Evolutionary conservation across 1,140 invertebrate species (phyloP), one percentile per base, ranked within the genome.

Genomic region (Heliconius melpomene): DNA sequence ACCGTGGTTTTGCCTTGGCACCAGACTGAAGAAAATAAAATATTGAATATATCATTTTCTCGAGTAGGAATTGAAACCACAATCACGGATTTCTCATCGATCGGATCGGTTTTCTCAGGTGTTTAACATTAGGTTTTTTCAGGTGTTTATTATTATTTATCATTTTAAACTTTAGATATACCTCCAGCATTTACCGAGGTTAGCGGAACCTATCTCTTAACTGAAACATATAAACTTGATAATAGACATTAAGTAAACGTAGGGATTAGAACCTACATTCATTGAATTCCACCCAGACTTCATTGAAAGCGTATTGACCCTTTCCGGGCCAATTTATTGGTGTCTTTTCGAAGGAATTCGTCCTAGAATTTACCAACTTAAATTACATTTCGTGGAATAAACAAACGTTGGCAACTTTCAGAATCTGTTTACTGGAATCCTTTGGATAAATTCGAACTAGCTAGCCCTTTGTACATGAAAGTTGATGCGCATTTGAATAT

Each of bases 361-460:
- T 26, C 23, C 57, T 60, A 29, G 57, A 60, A 60, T 60, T 60
- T 60, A 29, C 57, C 16, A 74, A 74, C 29, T 79, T 66, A 57
- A 74, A 74, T 79, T 74, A 13, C 50, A 54, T 74, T 74, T 74
- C 54, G 52, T 29, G 52, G 60, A 40, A 74, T 66, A 74, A 79
- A 79, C 46, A 79, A 13, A 32, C 36, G 36, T 66, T 66, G 23
- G 72, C 32, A 74, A 66, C 36, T 71, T 77, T 74, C 11, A 32
- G 6, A 74, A 70, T 46, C 5, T 50, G 26, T 79, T 74, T 74
- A 79, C 52, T 18, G 20, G 54, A 79, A 74, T 70, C 77, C n/a
- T 74, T 79, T 38, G 38, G 18, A 54, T 66, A 26, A 16, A 11
- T 16, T 66, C 9, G 20, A 66, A 66, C 57, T 66, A 60, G 57